These are phyloP conservation scores for Zygogramma bicolorata DNA, from an alignment of 2,888 invertebrate species.

Conservation along the genomic window DNA sequence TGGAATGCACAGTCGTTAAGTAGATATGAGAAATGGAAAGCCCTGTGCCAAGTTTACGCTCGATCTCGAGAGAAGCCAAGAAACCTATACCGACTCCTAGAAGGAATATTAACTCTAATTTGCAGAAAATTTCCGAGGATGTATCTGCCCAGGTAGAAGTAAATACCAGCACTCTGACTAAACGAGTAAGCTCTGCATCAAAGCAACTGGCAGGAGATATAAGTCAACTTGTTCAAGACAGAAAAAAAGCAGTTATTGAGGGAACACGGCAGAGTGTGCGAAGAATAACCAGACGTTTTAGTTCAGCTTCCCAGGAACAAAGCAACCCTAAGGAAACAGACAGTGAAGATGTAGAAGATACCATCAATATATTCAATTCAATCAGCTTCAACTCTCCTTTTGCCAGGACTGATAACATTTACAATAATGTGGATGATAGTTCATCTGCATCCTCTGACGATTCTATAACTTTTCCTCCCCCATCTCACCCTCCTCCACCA, in stretches of 20 bases:
- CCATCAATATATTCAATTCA: constrained; percentile 70
- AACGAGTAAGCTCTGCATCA: constrained; percentile 68
- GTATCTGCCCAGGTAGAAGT: neutral
- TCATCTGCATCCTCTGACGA: constrained; percentile 47
- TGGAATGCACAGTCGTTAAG: neutral
- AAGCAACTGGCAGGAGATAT: constrained; percentile 71
- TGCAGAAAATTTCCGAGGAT: constrained; percentile 31
- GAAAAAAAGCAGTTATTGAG: constrained; percentile 74
- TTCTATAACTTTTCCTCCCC: constrained; percentile 68
- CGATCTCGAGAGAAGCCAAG: constrained; percentile 61
- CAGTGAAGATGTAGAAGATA: constrained; percentile 49
- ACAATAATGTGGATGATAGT: constrained; percentile 57
- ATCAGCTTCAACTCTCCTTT: constrained; percentile 58
- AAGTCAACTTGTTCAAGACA: constrained; percentile 70
- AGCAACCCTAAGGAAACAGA: constrained; percentile 37
- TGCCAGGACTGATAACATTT: constrained; percentile 49
- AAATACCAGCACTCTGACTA: constrained; percentile 58
- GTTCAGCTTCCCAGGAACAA: constrained; percentile 51
- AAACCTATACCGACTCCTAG: constrained; percentile 72
- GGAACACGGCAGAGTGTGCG: constrained; percentile 70
- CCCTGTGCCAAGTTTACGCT: constrained; percentile 56
- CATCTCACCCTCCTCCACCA: constrained; percentile 73
- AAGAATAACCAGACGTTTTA: constrained; percentile 61
- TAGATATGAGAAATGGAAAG: constrained; percentile 51
- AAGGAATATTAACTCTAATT: constrained; percentile 63